Evolutionary conservation across 2,797 vertebrate species (phyloP), one percentile per base, ranked within the genome.

Genomic region (Sebastolobus alascanus): DNA sequence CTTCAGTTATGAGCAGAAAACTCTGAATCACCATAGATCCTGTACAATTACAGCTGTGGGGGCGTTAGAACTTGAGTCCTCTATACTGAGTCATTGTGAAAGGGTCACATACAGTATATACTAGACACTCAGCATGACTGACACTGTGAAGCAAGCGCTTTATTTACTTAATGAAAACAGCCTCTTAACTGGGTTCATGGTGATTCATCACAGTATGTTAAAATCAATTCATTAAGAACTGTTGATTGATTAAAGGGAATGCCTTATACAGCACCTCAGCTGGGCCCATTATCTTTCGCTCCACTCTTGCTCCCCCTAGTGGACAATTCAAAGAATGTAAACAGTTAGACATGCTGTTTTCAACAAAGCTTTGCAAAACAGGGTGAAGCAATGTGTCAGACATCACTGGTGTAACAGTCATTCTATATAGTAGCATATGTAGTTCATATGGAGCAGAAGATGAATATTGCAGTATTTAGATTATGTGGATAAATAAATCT

Each of bases 241-340:
- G 54, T 69, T 90, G 55, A 86, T 89, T 75, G 55, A 87, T 89
- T 75, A 77, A 75, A 75, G 40, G 33, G 52, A 80, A 82, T 4
- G 14, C 35, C 52, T 72, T 54, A 33, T 56, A 16, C 60, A 64
- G 50, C 68, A 50, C 31, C 59, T 77, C 61, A 37, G 38, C 35
- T 43, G 63, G 22, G 18, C 25, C 74, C 20, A 55, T 61, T 63
- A 52, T 82, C 65, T 92, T 94, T 87, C 75, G 77, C 87, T 92
- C 84, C 80, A 82, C 93, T 95, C 84, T 94, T 87, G 75, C 88
- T 66, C 91, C 93, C 89, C 88, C 95, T 91, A 83, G 90, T 96
- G 96, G 92, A 84, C 33, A 14, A 54, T 67, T 8, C 2, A 11
- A 18, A 38, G 25, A 82, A 38, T 4, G 56, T 25, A 20, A 60